These are phyloP conservation scores for Ericerus pela DNA, from an alignment of 1,140 invertebrate genomes.

Conservation along the genomic window DNA sequence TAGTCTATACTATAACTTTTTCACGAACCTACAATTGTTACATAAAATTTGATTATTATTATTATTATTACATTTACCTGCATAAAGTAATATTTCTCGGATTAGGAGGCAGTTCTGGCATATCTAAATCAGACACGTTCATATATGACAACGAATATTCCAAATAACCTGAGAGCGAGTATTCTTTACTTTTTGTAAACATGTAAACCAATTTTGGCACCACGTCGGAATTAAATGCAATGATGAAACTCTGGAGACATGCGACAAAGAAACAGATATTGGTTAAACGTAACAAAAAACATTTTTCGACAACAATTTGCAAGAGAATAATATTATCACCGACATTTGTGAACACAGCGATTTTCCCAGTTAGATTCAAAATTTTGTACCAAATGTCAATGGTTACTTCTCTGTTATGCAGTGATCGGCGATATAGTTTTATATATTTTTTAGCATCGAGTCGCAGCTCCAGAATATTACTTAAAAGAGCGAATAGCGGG, in stretches of 20 bases:
- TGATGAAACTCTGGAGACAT: slow-evolving; percentile 79
- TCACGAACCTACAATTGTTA: too few species aligned
- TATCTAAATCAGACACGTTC: slow-evolving; percentile 42
- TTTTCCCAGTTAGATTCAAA: slow-evolving; percentile 70
- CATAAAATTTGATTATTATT: too few species aligned
- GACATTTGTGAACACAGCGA: slow-evolving; percentile 88
- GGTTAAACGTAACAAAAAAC: background rate
- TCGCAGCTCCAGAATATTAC: slow-evolving; percentile 79
- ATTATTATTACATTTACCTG: too few species aligned
- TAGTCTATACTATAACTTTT: too few species aligned
- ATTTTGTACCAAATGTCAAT: slow-evolving; percentile 89
- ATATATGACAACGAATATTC: slow-evolving; percentile 65
- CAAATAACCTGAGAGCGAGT: slow-evolving; percentile 53
- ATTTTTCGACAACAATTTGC: background rate
- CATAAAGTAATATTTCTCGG: slow-evolving; percentile 38
- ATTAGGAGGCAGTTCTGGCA: slow-evolving; percentile 30
- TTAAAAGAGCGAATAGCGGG: slow-evolving; percentile 74
- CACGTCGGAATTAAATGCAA: slow-evolving; percentile 96
- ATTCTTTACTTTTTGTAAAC: slow-evolving; percentile 39
- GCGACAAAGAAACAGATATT: background rate
- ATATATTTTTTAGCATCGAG: slow-evolving; percentile 76
- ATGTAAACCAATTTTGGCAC: slow-evolving; percentile 81
- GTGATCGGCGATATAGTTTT: slow-evolving; percentile 64
- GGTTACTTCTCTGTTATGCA: slow-evolving; percentile 64
- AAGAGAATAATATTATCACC: slow-evolving; percentile 31